These are phyloP conservation scores for Ochlodes sylvanus DNA, from an alignment of 2,888 invertebrate genomes.

Conservation along the genomic window DNA sequence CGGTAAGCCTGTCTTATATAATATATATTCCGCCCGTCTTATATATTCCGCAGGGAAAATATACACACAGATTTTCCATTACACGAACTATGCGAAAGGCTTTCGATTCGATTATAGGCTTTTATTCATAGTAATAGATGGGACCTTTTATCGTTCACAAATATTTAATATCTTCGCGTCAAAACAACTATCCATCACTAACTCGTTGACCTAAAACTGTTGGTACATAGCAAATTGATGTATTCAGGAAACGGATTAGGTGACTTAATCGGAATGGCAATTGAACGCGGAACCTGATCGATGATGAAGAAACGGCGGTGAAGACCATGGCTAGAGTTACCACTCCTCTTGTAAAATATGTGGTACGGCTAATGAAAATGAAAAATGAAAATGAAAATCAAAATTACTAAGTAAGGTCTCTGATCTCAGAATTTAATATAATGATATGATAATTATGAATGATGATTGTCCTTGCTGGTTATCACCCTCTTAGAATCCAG, in stretches of 20 bases:
- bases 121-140: conserved; percentile 45
- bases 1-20: too few species aligned
- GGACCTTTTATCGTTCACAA: conserved; percentile 50
- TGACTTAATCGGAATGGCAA: not conserved
- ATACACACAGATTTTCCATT: not conserved
- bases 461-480: too few species aligned
- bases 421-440: too few species aligned
- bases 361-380: too few species aligned
- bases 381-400: too few species aligned
- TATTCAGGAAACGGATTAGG: conserved; percentile 23
- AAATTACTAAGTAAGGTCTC: too few species aligned
- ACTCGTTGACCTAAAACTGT: conserved; percentile 38
- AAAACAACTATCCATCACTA: conserved; percentile 53
- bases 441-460: too few species aligned
- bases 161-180: conserved; percentile 52
- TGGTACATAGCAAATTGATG: conserved; percentile 25
- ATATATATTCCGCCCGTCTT: too few species aligned
- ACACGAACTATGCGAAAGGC: conserved; percentile 23
- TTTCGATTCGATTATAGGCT: conserved; percentile 38
- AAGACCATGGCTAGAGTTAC: not conserved
- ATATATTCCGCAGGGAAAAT: too few species aligned
- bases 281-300: not conserved
- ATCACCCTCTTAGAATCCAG: too few species aligned
- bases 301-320: not conserved
- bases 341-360: too few species aligned